These are phyloP conservation scores for Argyra leucocephala DNA, from an alignment of 2,888 invertebrate genomes.

Conservation along the genomic window DNA sequence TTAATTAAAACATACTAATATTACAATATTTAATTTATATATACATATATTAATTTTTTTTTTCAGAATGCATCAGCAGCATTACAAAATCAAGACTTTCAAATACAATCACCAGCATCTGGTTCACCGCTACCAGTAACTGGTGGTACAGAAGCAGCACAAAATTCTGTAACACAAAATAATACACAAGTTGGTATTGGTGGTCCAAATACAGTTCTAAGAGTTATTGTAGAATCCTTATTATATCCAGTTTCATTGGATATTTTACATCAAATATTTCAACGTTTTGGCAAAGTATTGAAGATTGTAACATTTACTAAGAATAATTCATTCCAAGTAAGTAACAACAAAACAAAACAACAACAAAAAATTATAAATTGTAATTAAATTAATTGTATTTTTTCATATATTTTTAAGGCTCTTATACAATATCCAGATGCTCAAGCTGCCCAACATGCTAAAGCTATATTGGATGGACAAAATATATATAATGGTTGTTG, in stretches of 20 bases:
- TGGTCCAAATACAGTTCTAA: conserved; percentile 89
- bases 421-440: conserved; percentile 98
- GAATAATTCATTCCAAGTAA: conserved; percentile 69
- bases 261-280: conserved; percentile 95
- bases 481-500: conserved; percentile 99
- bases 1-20: too few relatives aligned
- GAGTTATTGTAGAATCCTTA: conserved; percentile 98
- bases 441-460: conserved; percentile 92
- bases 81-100: conserved; percentile 73
- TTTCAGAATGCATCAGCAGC: conserved; percentile 77
- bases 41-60: too few relatives aligned
- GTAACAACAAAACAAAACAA: conserved; percentile 16
- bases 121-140: conserved; percentile 56
- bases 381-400: conserved; percentile 24
- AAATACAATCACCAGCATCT: conserved; percentile 49
- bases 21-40: too few relatives aligned
- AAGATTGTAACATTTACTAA: conserved; percentile 99
- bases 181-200: conserved; percentile 48
- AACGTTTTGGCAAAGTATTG: conserved; percentile 95
- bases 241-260: conserved; percentile 97
- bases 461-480: conserved; percentile 93
- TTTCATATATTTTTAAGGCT: conserved; percentile 73
- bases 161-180: conserved; percentile 47
- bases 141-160: conserved; percentile 43
- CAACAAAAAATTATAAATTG: conserved; percentile 31